phyloP scores from a whole-genome alignment of 2,797 vertebrate genomes.

The Rhinogobio ventralis region DNA sequence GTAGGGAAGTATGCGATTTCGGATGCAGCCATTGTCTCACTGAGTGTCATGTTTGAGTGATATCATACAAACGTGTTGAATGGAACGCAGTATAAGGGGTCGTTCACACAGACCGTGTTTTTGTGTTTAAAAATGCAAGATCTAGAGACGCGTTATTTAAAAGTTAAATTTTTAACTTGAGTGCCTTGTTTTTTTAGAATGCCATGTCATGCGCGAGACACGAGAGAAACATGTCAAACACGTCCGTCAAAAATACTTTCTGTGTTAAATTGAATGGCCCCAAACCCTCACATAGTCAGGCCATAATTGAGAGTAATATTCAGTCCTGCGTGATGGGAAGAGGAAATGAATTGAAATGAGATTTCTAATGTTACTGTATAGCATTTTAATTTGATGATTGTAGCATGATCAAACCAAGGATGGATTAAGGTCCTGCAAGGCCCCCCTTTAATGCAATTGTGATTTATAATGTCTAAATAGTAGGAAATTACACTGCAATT shows the following conservation, averaged over 20 bases:
- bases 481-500: neutral
- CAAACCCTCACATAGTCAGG: neutral
- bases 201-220: neutral
- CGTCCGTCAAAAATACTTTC: neutral
- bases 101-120: neutral
- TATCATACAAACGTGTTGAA: neutral
- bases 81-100: neutral
- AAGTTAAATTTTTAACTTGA: neutral
- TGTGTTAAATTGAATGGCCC: neutral
- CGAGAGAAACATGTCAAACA: neutral
- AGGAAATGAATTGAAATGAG: constrained; percentile 3
- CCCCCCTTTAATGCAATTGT: neutral
- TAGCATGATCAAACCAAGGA: constrained; percentile 16
- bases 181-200: neutral
- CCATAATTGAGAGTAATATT: neutral
- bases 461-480: neutral
- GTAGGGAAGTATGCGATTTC: too few species aligned
- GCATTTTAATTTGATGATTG: constrained; percentile 26
- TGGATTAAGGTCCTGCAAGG: constrained; percentile 16
- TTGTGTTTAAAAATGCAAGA: neutral
- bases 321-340: neutral
- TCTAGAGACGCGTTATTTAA: too few species aligned
- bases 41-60: neutral
- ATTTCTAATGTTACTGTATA: neutral
- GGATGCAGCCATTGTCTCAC: neutral